Evolutionary conservation across 2,888 invertebrate genomes (phyloP), one percentile per base, ranked within the genome.

Genomic region (Calameuta idolon): DNA sequence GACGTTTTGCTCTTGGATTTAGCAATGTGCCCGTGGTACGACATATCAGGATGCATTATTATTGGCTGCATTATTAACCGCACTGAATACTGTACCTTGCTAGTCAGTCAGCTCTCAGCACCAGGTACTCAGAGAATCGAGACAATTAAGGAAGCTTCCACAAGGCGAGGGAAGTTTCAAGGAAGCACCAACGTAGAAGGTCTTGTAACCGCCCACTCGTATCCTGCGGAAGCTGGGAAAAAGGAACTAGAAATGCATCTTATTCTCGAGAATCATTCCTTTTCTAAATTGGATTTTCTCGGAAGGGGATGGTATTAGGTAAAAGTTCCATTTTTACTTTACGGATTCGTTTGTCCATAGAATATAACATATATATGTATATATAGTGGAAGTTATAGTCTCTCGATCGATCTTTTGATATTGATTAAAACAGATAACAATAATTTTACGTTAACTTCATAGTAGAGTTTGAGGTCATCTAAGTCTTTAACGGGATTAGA

Each of bases 51-150:
- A 85, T 83, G 85, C 87, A 85, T 89, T 89, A 85, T 89, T 89
- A 89, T 89, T 89, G 88, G 87, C 87, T 87, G 85, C 87, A 86
- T 89, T 89, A 88, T 89, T 87, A 87, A 89, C 85, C 84, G 85
- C 83, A 78, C 30, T 35, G 34, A 40, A 76, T 82, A 82, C 79
- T 84, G 9, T 55, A 55, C 55, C 55, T 55, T 55, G 23, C 1
- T 55, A 55, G 9, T 23, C 23, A 55, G 55, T 55, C 55, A 55
- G 23, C 55, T 33, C 15, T 12, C 11, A 71, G 11, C 12, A 30
- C 69, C 69, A 69, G 69, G 69, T 71, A 71, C 34, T 11, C 71
- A 31, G 55, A 55, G 55, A 23, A 23, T 55, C 55, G 55, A 55
- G 55, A 55, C 55, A 55, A 55, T 55, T 55, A 55, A 55, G 55